Percentiles rank a stretch among this genome's conserved stretches.
Conservation (phyloP, 1,140 invertebrate genomes). For the Copidosoma floridanum region DNA sequence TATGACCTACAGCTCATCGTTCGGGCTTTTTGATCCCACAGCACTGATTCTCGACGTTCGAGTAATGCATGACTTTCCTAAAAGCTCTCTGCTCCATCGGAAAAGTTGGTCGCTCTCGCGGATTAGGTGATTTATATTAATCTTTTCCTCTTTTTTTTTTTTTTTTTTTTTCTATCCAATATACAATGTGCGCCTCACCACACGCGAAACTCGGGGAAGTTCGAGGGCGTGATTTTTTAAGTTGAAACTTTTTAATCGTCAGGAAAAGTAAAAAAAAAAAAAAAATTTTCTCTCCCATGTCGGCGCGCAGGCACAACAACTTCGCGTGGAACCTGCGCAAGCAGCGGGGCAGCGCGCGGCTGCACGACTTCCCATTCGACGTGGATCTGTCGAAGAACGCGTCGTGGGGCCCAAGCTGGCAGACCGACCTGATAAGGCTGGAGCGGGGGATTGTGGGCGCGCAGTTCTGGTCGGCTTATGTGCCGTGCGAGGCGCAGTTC, state of each 20-base stretch:
- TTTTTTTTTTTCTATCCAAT: too few relatives aligned
- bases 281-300: not conserved
- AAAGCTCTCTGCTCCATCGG: not conserved
- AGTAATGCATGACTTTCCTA: constrained; percentile 12
- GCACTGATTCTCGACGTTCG: too few relatives aligned
- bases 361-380: constrained; percentile 70
- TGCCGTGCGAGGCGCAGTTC: constrained; percentile 78
- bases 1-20: too few relatives aligned
- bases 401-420: constrained; percentile 51
- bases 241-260: too few relatives aligned
- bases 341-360: constrained; percentile 68
- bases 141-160: not conserved
- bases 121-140: too few relatives aligned
- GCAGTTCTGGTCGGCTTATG: constrained; percentile 90
- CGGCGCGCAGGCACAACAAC: constrained; percentile 68
- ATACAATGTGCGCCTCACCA: too few relatives aligned
- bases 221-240: too few relatives aligned
- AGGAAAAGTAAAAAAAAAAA: too few relatives aligned
- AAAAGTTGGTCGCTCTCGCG: too few relatives aligned
- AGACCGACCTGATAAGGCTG: constrained; percentile 60
- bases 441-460: constrained; percentile 59
- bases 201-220: too few relatives aligned
- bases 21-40: too few relatives aligned
- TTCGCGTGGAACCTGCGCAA: constrained; percentile 80
- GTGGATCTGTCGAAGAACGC: constrained; percentile 61